These are phyloP conservation scores for Biston stratarius DNA, from an alignment of 2,888 invertebrate species.

Conservation along the genomic window DNA sequence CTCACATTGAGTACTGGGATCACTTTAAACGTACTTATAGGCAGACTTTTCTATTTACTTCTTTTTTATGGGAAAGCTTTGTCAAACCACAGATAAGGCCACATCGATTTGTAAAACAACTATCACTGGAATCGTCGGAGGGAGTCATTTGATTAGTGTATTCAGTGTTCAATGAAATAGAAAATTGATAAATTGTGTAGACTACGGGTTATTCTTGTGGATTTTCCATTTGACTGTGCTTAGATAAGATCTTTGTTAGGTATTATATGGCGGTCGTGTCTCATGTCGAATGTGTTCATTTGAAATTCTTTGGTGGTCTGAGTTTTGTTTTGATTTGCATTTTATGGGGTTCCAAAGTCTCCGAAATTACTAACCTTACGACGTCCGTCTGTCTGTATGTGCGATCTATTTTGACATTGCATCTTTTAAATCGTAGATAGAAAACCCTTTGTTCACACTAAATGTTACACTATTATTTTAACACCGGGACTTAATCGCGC, in stretches of 20 bases:
- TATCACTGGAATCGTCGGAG: constrained; percentile 30
- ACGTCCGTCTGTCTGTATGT: too few species aligned
- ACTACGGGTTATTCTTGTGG: constrained; percentile 43
- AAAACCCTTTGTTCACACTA: too few species aligned
- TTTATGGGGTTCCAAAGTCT: neutral
- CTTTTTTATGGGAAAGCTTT: neutral
- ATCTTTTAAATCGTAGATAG: too few species aligned
- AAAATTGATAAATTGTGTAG: constrained; percentile 54
- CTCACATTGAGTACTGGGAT: too few species aligned
- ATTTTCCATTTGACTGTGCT: constrained; percentile 47
- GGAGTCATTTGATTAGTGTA: constrained; percentile 44
- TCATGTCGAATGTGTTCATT: constrained; percentile 36
- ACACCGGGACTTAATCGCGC: too few species aligned
- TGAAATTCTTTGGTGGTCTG: constrained; percentile 23
- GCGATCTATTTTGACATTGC: too few species aligned
- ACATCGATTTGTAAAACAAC: constrained; percentile 24
- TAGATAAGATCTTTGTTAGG: constrained; percentile 42
- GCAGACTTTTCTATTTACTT: neutral
- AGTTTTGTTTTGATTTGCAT: constrained; percentile 6
- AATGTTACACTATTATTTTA: too few species aligned
- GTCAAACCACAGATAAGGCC: constrained; percentile 12
- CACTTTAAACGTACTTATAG: too few species aligned
- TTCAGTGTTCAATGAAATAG: constrained; percentile 52
- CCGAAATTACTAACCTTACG: too few species aligned
- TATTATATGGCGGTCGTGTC: constrained; percentile 42